Percentiles rank a stretch among this genome's conserved stretches.
Evolutionary conservation across 2,113 vertebrate species (phyloP).

Genomic region (Dasyornis broadbenti): DNA sequence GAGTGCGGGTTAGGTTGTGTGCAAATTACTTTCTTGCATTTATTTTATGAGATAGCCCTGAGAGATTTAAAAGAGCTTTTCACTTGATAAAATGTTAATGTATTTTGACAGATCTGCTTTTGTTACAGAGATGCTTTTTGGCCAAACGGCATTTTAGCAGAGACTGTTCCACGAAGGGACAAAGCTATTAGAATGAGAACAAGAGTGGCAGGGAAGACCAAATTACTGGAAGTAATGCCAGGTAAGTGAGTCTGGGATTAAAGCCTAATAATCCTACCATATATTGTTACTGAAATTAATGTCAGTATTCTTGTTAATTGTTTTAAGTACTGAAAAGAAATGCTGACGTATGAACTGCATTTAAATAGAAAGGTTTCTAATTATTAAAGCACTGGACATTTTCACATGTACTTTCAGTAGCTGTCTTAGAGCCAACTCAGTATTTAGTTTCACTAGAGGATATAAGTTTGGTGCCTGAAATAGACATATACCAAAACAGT

Average conservation of each 20-base stretch:
- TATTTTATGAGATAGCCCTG: neutral
- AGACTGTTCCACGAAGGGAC: slow-evolving; percentile 86
- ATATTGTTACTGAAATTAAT: neutral
- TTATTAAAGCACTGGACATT: neutral
- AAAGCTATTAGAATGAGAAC: slow-evolving; percentile 94
- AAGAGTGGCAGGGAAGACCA: slow-evolving; percentile 93
- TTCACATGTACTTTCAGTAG: neutral
- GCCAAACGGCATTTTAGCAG: slow-evolving; percentile 97
- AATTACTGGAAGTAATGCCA: slow-evolving; percentile 95
- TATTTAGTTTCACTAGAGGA: neutral
- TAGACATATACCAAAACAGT: neutral
- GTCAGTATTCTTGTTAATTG: neutral
- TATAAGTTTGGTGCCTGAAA: neutral
- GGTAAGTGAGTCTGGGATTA: slow-evolving; percentile 68
- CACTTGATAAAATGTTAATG: neutral
- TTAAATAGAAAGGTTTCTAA: neutral
- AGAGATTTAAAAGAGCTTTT: neutral
- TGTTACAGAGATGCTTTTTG: slow-evolving; percentile 91
- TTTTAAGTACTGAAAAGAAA: neutral
- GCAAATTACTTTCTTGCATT: neutral
- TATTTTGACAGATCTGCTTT: slow-evolving; percentile 41
- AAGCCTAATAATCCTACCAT: neutral
- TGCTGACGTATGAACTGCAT: neutral
- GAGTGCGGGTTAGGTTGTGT: neutral
- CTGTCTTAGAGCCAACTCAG: neutral